Percentiles rank a stretch among this genome's conserved stretches.
phyloP scores from a whole-genome alignment of 2,888 invertebrate species.

The Tenthredo amoena region DNA sequence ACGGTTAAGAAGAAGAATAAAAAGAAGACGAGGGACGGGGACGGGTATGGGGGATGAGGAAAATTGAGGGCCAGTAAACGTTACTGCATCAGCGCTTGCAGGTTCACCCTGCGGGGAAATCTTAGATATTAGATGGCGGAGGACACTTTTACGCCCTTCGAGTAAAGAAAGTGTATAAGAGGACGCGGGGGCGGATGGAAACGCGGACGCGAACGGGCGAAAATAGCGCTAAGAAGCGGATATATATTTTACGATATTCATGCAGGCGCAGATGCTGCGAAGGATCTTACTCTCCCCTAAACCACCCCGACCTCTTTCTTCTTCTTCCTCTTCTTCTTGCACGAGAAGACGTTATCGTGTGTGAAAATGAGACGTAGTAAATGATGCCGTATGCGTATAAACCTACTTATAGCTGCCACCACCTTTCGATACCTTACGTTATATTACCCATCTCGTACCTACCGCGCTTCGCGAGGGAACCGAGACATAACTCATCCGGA shows the following conservation, averaged over 20 bases:
- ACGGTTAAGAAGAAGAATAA: not conserved
- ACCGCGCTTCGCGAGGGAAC: not conserved
- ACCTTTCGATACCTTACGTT: constrained; percentile 1
- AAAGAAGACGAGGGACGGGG: not conserved
- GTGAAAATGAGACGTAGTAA: constrained; percentile 41
- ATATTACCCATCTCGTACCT: not conserved
- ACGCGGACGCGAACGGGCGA: not conserved
- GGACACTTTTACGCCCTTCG: constrained; percentile 53
- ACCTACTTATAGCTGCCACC: not conserved
- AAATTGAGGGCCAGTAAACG: constrained; percentile 57
- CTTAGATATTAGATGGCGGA: constrained; percentile 57
- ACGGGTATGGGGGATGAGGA: not conserved
- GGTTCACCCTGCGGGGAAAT: constrained; percentile 54
- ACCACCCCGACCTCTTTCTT: not conserved
- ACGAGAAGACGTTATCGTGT: constrained; percentile 24
- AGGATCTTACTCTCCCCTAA: constrained; percentile 54
- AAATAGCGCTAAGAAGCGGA: constrained; percentile 49
- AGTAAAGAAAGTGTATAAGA: constrained; percentile 14
- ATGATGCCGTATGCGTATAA: not conserved
- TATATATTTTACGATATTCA: constrained; percentile 61
- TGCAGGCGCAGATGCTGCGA: constrained; percentile 65
- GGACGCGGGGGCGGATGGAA: not conserved
- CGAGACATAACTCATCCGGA: not conserved
- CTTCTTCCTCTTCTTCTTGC: constrained; percentile 10
- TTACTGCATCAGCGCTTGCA: constrained; percentile 41